These are phyloP conservation scores for Oncorhynchus keta DNA, from an alignment of 2,113 vertebrate genomes.

Conservation along the genomic window DNA sequence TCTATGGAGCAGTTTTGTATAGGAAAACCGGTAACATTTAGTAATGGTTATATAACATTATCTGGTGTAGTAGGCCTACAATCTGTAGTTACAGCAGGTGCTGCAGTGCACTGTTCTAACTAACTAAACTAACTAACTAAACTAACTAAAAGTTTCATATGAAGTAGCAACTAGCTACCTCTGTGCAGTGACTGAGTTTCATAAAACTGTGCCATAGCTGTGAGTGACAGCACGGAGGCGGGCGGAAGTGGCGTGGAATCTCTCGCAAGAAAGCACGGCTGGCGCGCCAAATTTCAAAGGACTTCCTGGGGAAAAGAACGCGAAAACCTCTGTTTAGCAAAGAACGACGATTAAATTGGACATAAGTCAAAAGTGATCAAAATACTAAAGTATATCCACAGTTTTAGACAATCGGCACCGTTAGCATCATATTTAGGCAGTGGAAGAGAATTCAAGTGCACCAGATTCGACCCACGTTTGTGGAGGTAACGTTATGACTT, in stretches of 20 bases:
- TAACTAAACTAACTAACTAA: no score
- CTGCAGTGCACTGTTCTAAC: no score
- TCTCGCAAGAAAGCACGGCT: slow-evolving; percentile 58
- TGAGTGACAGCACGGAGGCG: neutral
- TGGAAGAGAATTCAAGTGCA: neutral
- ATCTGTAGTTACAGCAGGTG: no score
- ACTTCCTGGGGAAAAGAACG: slow-evolving; percentile 70
- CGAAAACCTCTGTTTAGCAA: neutral
- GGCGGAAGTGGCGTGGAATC: slow-evolving; percentile 59
- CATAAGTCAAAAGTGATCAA: neutral
- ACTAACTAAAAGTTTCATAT: no score
- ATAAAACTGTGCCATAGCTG: no score
- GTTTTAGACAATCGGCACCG: neutral
- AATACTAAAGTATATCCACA: neutral
- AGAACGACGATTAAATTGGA: slow-evolving; percentile 14
- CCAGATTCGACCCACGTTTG: neutral
- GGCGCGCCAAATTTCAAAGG: slow-evolving; percentile 86
- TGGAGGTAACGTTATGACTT: neutral
- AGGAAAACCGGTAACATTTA: no score
- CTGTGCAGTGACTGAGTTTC: no score
- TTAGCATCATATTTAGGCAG: neutral
- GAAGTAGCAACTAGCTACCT: no score
- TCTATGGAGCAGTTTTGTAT: no score
- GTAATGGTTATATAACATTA: no score
- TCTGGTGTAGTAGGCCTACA: no score